These are phyloP conservation scores for Eupithecia insigniata DNA, from an alignment of 2,888 invertebrate species.

Conservation along the genomic window DNA sequence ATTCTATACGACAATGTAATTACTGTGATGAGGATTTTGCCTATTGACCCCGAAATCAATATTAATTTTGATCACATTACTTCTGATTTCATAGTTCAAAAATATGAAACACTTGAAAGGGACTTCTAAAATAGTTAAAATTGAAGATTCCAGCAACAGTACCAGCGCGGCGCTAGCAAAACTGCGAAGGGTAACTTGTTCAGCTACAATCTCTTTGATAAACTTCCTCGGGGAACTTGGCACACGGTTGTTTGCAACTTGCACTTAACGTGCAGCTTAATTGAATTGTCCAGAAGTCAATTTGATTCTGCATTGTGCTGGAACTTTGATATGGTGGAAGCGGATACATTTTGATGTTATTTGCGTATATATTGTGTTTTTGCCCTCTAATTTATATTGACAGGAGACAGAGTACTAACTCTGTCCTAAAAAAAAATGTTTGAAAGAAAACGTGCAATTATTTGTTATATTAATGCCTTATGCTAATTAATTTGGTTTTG, in stretches of 20 bases:
- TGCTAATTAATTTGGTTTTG: neutral
- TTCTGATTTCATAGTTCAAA: neutral
- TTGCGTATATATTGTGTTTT: neutral
- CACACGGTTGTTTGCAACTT: conserved; percentile 76
- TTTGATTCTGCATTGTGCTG: conserved; percentile 68
- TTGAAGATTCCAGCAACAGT: conserved; percentile 1
- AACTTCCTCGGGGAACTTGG: conserved; percentile 69
- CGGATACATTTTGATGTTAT: conserved; percentile 19
- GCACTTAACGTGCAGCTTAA: conserved; percentile 78
- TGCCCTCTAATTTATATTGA: neutral
- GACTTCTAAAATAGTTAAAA: conserved; percentile 3
- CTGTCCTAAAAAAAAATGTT: too few relatives aligned
- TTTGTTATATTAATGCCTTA: neutral
- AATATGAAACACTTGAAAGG: neutral
- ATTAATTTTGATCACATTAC: neutral
- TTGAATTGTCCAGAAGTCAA: conserved; percentile 80
- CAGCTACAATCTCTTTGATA: conserved; percentile 70
- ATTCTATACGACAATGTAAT: too few relatives aligned
- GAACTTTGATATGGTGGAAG: conserved; percentile 34
- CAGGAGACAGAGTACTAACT: neutral
- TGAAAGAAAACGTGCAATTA: too few relatives aligned
- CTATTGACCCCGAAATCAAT: neutral
- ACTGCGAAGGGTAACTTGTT: conserved; percentile 72
- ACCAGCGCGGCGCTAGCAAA: conserved; percentile 19
- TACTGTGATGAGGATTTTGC: neutral